Conservation (phyloP, 2,797 vertebrate species). For the Crypturellus tataupa region DNA sequence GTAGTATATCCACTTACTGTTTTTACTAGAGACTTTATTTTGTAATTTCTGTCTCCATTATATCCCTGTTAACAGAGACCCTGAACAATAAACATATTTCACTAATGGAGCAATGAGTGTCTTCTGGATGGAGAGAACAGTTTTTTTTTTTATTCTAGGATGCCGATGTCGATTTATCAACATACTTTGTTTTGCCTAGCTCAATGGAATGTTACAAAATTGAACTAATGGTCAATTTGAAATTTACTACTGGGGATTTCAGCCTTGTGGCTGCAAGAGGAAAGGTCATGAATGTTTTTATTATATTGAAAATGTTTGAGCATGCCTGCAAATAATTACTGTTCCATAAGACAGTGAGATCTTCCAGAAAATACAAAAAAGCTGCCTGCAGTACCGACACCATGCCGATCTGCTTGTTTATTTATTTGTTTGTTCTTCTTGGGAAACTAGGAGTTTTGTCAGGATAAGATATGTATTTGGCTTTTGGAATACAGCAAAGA, state of each 20-base stretch:
- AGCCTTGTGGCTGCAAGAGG: not conserved
- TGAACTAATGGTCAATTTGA: constrained; percentile 15
- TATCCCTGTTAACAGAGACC: not conserved
- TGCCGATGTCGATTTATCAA: not conserved
- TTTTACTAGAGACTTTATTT: not conserved
- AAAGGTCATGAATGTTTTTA: not conserved
- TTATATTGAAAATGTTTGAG: not conserved
- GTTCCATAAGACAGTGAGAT: not conserved
- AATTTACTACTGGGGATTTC: not conserved
- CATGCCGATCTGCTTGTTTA: not conserved
- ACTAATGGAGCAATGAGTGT: not conserved
- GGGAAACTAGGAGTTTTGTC: constrained; percentile 15
- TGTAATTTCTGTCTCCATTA: not conserved
- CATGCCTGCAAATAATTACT: not conserved
- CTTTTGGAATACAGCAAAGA: constrained; percentile 30
- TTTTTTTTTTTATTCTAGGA: not conserved
- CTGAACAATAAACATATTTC: not conserved
- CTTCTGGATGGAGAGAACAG: not conserved
- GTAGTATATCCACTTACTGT: not conserved
- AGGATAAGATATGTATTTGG: not conserved
- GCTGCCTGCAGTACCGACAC: not conserved
- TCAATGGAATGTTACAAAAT: not conserved
- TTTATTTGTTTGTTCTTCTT: constrained; percentile 34
- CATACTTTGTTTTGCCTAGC: not conserved
- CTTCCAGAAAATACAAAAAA: constrained; percentile 48